These are phyloP conservation scores for Orussus abietinus DNA, from an alignment of 1,140 invertebrate species.

Conservation along the genomic window DNA sequence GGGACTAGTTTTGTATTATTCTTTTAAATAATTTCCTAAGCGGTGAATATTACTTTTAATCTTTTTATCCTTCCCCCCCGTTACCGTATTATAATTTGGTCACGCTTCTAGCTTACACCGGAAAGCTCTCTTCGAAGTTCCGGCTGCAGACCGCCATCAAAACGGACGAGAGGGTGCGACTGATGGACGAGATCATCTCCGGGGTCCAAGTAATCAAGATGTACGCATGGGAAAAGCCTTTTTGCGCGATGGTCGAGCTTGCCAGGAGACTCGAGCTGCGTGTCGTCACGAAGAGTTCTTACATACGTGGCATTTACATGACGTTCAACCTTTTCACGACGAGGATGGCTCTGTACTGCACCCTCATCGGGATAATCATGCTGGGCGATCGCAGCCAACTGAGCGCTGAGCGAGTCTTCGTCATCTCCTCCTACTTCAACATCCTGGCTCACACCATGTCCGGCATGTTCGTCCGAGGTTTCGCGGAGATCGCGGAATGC, in stretches of 20 bases:
- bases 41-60: conserved; percentile 3
- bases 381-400: conserved; percentile 54
- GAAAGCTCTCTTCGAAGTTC: conserved; percentile 63
- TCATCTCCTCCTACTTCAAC: conserved; percentile 63
- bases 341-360: conserved; percentile 63
- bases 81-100: too few species aligned
- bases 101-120: conserved; percentile 63
- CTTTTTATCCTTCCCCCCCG: too few species aligned
- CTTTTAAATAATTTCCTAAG: conserved; percentile 2
- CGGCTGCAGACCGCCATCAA: conserved; percentile 61
- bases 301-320: conserved; percentile 69
- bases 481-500: conserved; percentile 61
- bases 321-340: conserved; percentile 69
- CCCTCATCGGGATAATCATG: conserved; percentile 60
- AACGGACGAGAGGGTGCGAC: conserved; percentile 71
- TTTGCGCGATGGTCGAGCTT: conserved; percentile 58
- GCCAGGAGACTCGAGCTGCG: conserved; percentile 61
- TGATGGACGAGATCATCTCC: conserved; percentile 77
- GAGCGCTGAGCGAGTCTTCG: conserved; percentile 61
- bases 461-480: conserved; percentile 67
- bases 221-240: conserved; percentile 76
- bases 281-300: conserved; percentile 63
- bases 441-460: conserved; percentile 64
- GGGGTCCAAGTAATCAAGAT: conserved; percentile 76
- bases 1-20: conserved; percentile 6